Evolutionary conservation across 2,113 vertebrate genomes (phyloP).

Genomic region (Echinops telfairi): DNA sequence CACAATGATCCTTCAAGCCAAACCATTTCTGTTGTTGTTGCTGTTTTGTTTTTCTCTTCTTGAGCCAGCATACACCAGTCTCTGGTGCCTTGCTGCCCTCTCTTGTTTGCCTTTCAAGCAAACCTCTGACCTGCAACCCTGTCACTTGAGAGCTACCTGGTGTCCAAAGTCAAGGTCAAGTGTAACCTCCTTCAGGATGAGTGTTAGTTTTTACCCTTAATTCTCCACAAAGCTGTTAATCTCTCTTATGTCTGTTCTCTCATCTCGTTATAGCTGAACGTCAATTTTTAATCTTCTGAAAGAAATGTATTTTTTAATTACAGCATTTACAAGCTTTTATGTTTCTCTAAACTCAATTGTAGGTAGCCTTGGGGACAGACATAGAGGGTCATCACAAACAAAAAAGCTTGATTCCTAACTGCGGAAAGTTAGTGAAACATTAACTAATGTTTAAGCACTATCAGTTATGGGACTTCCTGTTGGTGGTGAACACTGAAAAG

Average conservation of each 20-base stretch:
- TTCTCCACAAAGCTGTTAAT: neutral
- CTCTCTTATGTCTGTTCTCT: neutral
- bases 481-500: neutral
- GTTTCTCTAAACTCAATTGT: too few species aligned
- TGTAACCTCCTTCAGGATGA: neutral
- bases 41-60: neutral
- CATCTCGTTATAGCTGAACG: neutral
- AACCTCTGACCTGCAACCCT: neutral
- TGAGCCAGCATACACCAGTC: neutral
- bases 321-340: too few species aligned
- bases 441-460: neutral
- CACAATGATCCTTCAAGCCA: neutral
- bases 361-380: too few species aligned
- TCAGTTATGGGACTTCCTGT: neutral
- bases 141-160: neutral
- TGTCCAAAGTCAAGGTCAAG: neutral
- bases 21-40: neutral
- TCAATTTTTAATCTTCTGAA: neutral
- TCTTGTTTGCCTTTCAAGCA: neutral
- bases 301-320: neutral
- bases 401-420: slow-evolving; percentile 5
- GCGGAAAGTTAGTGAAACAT: neutral
- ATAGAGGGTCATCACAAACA: neutral
- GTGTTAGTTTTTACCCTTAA: too few species aligned
- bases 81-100: neutral